phyloP scores from a whole-genome alignment of 2,888 invertebrate species.

The Atrina japonica region DNA sequence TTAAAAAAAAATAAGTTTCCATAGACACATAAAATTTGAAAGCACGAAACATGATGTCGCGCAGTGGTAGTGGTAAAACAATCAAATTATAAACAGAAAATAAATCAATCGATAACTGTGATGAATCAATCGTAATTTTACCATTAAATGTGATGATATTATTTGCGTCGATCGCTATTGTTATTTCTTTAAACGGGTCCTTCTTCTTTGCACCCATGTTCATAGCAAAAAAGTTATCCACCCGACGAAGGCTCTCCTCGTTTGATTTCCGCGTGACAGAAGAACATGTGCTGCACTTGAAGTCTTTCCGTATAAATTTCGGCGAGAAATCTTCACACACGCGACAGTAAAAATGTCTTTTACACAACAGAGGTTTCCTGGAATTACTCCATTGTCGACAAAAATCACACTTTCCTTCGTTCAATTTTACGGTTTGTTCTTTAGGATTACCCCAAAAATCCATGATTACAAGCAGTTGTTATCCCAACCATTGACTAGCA shows the following conservation, averaged over 20 bases:
- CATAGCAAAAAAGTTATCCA: constrained; percentile 19
- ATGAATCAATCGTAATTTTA: too few species aligned
- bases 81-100: too few species aligned
- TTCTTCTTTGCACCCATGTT: constrained; percentile 12
- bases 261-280: constrained; percentile 2
- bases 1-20: too few species aligned
- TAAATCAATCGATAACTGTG: too few species aligned
- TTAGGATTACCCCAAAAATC: background rate
- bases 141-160: constrained; percentile 35
- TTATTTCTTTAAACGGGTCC: constrained; percentile 23
- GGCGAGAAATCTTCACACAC: constrained; percentile 58
- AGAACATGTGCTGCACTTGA: constrained; percentile 46
- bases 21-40: too few species aligned
- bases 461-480: background rate
- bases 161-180: constrained; percentile 33
- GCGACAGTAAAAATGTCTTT: constrained; percentile 55
- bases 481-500: too few species aligned
- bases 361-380: constrained; percentile 48
- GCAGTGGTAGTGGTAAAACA: too few species aligned
- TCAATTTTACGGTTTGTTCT: background rate
- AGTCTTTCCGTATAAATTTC: constrained; percentile 50
- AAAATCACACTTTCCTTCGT: constrained; percentile 45
- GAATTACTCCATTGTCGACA: constrained; percentile 50
- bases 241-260: constrained; percentile 1
- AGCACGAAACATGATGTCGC: too few species aligned